Base-by-base conservation (phyloP, 2,888 invertebrate species). In the Phyllotreta striolata region DNA sequence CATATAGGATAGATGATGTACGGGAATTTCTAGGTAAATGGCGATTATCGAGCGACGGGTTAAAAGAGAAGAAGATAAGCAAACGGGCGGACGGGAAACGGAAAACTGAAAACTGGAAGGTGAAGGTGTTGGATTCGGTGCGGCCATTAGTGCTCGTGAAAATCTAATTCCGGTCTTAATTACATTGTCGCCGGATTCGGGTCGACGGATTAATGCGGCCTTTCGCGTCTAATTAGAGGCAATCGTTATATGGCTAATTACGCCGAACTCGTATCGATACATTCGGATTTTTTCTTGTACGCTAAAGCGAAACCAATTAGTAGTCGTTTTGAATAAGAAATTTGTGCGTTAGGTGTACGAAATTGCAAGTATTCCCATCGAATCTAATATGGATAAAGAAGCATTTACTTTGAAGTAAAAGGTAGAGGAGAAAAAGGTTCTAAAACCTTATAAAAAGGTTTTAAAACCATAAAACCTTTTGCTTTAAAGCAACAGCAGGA, bases 211-310 rank as follows among this genome's bases (percentile, higher is more conserved):
- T 71, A 74, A 74, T 70, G 76, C 74, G 77, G 78, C 78, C 80
- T 79, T 80, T 79, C 78, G 76, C 78, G 75, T 79, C 75, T 77
- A 79, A 80, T 81, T 81, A 79, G 76, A 75, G 74, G 74, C 74
- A 73, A 71, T 76, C 73, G 74, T 78, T 78, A 78, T 74, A 75
- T 69, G 66, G 73, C 74, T 77, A 78, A 79, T 79, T 78, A 77
- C 76, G 63, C 47, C 47, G n/a, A n/a, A 10, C 12, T n/a, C 40
- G 61, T 40, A 54, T 54, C 38, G 37, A 60, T 44, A 38, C 14
- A 43, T 55, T 47, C 14, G 9, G 12, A 24, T 24, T 24, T 24
- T 24, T 24, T 24, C 4, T 24, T 4, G 4, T 24, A 1, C 24
- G 2, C 24, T 24, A 24, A 24, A 24, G 4, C 24, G 2, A 24